Conservation (phyloP, 2,888 invertebrate genomes). For the Hypolimnas misippus region DNA sequence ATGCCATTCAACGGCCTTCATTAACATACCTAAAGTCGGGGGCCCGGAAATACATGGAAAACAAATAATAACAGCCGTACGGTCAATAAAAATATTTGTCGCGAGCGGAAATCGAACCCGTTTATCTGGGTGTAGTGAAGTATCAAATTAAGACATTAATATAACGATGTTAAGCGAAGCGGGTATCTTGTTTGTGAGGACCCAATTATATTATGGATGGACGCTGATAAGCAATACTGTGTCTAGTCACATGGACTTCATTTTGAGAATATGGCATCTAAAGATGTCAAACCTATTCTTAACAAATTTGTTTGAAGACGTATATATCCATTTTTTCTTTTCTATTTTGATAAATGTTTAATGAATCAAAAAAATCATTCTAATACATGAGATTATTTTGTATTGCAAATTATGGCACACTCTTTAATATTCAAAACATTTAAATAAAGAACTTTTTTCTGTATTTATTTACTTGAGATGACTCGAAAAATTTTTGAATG, state of each 20-base stretch:
- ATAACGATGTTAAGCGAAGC: background rate
- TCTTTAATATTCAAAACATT: too few species aligned
- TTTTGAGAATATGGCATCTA: too few species aligned
- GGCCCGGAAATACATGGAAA: background rate
- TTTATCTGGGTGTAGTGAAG: background rate
- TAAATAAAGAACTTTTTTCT: too few species aligned
- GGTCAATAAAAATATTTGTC: background rate
- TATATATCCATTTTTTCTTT: too few species aligned
- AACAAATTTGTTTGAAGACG: too few species aligned
- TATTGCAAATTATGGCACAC: too few species aligned
- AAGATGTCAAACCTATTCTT: too few species aligned
- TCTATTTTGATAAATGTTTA: background rate
- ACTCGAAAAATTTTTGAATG: too few species aligned
- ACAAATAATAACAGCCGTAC: background rate
- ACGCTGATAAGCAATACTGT: too few species aligned
- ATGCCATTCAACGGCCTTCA: background rate
- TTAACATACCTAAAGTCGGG: background rate
- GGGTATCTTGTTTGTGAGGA: background rate
- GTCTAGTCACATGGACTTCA: too few species aligned
- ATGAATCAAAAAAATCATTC: background rate
- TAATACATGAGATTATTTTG: too few species aligned
- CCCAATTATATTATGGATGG: background rate
- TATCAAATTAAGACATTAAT: constrained; percentile 1
- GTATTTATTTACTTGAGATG: too few species aligned
- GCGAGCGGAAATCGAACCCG: background rate